A percentile compares a stretch with the other conserved stretches of the same genome.
These are phyloP conservation scores for Carassius gibelio DNA, from an alignment of 2,113 vertebrate species.

Conservation along the genomic window DNA sequence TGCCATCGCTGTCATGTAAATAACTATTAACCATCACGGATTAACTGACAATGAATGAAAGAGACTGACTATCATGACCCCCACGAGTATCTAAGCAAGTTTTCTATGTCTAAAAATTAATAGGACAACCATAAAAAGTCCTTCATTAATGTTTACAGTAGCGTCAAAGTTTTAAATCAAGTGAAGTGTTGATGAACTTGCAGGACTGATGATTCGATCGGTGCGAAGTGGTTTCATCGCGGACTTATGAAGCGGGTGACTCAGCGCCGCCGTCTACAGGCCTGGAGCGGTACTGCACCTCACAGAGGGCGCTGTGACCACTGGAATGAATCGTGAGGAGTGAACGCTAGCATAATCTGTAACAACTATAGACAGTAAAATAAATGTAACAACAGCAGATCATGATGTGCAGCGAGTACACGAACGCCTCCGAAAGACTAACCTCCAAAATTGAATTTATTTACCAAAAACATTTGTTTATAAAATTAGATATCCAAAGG, in stretches of 20 bases:
- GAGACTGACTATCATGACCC: not conserved
- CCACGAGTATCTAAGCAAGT: not conserved
- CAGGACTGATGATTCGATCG: not conserved
- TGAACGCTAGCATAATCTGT: not conserved
- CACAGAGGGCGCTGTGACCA: conserved; percentile 17
- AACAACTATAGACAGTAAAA: too few relatives aligned
- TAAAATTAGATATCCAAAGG: not conserved
- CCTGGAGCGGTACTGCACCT: not conserved
- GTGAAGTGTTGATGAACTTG: not conserved
- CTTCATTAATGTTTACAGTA: not conserved
- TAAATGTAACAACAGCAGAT: not conserved
- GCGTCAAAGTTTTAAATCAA: not conserved
- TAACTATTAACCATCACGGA: not conserved
- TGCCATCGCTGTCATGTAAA: conserved; percentile 58
- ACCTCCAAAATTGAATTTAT: not conserved
- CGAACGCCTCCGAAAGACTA: not conserved
- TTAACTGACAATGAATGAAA: not conserved
- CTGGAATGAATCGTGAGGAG: not conserved
- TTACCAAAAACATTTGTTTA: not conserved
- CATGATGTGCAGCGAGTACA: not conserved
- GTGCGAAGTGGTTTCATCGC: not conserved
- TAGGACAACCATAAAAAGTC: not conserved
- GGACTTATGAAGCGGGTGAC: too few relatives aligned
- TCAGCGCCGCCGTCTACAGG: conserved; percentile 20
- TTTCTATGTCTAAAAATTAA: not conserved